A percentile compares a stretch with the other conserved stretches of the same genome.
Conservation (phyloP, 2,797 vertebrate species). For the Phrynocephalus guinanensis region DNA sequence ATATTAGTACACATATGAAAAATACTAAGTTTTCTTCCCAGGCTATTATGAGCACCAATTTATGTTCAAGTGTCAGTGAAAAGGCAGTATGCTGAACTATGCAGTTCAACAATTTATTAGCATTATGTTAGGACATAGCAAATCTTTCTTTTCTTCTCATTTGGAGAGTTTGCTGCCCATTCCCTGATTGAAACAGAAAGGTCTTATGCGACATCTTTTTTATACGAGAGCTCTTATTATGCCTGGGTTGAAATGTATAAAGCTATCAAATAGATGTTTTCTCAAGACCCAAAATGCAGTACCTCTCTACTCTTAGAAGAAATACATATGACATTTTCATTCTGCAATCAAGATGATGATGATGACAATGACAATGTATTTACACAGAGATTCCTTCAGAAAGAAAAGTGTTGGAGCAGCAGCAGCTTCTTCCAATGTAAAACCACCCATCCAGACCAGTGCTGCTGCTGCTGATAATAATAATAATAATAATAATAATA, state of each 20-base stretch:
- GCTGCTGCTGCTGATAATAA: neutral
- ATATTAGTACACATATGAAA: too few relatives aligned
- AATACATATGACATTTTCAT: neutral
- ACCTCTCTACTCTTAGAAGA: too few relatives aligned
- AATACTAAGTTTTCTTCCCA: too few relatives aligned
- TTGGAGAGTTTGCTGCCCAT: too few relatives aligned
- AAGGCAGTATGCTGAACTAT: too few relatives aligned
- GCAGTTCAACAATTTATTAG: too few relatives aligned
- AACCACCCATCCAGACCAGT: neutral
- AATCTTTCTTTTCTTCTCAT: too few relatives aligned
- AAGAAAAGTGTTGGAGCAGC: neutral
- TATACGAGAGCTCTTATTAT: neutral
- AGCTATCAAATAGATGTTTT: slow-evolving; percentile 37
- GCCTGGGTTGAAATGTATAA: neutral
- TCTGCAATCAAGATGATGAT: neutral
- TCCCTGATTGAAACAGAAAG: slow-evolving; percentile 14
- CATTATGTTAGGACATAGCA: too few relatives aligned
- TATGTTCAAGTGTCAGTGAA: too few relatives aligned
- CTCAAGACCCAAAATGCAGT: neutral
- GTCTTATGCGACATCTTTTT: neutral
- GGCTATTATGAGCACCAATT: too few relatives aligned
- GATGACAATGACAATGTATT: neutral
- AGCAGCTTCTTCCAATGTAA: neutral
- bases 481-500: too few relatives aligned
- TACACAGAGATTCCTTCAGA: neutral